Evolutionary conservation across 64 coral and sea anemone genomes (phyloP).

Genomic region (Actinia tenebrosa): DNA sequence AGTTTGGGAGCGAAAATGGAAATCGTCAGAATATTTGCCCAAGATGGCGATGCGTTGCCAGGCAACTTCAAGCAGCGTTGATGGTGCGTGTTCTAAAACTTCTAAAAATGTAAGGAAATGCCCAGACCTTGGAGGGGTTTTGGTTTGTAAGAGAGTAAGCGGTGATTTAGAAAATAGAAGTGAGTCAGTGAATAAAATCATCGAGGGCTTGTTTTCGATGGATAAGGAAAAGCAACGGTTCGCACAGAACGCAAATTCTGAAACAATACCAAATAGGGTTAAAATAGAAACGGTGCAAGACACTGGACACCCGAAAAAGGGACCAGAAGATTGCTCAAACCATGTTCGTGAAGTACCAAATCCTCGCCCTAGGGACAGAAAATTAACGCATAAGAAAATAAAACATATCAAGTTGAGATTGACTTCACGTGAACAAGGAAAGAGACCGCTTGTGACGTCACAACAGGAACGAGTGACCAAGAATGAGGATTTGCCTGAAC

Average conservation of each 20-base stretch:
- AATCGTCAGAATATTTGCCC: background rate
- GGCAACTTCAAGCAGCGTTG: background rate
- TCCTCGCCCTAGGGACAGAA: background rate
- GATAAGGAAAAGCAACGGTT: background rate
- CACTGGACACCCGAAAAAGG: background rate
- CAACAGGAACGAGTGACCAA: background rate
- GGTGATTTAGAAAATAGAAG: constrained; percentile 6
- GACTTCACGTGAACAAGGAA: background rate
- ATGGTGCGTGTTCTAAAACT: background rate
- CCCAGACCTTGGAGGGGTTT: background rate
- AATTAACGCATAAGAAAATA: background rate
- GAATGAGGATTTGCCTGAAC: background rate
- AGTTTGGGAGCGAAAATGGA: background rate
- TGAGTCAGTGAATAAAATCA: background rate
- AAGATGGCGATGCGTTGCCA: background rate
- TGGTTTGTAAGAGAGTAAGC: background rate
- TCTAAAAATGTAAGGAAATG: background rate
- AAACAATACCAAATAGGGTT: background rate
- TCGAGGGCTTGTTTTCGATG: background rate
- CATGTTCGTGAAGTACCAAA: background rate
- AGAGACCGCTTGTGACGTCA: background rate
- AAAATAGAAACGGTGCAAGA: background rate
- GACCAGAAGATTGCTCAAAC: background rate
- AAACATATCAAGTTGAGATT: background rate
- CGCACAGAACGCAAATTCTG: background rate